Conservation (phyloP, 1,140 invertebrate genomes). For the Drosophila chauvacae region DNA sequence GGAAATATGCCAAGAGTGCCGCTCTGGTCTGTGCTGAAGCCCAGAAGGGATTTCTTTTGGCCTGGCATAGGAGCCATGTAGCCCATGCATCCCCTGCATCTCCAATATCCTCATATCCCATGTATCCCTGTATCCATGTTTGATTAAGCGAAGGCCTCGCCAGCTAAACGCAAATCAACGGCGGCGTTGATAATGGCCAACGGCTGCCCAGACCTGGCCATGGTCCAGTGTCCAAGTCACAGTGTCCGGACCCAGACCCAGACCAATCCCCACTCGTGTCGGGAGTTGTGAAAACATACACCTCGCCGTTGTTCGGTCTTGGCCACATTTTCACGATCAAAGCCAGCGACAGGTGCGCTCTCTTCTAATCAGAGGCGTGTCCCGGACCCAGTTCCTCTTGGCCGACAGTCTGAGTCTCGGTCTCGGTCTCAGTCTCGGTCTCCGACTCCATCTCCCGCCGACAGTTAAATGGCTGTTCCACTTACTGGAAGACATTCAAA, state of each 20-base stretch:
- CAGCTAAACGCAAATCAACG: slow-evolving; percentile 79
- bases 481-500: slow-evolving; percentile 67
- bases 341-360: slow-evolving; percentile 73
- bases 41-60: slow-evolving; percentile 73
- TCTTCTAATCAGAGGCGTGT: slow-evolving; percentile 79
- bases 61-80: slow-evolving; percentile 32
- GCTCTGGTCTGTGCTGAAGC: slow-evolving; percentile 50
- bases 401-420: slow-evolving; percentile 10
- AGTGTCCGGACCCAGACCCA: not conserved
- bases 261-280: slow-evolving; percentile 60
- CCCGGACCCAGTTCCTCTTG: slow-evolving; percentile 43
- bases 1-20: slow-evolving; percentile 75
- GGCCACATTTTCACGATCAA: slow-evolving; percentile 55
- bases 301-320: slow-evolving; percentile 46
- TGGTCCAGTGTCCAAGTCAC: not conserved
- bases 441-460: slow-evolving; percentile 55
- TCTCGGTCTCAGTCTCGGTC: not conserved
- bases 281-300: slow-evolving; percentile 82
- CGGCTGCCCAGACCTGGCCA: slow-evolving; percentile 39
- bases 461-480: slow-evolving; percentile 79
- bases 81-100: not conserved
- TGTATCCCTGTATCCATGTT: slow-evolving; percentile 69
- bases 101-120: slow-evolving; percentile 12
- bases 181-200: slow-evolving; percentile 78
- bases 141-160: slow-evolving; percentile 69